Percentiles rank a stretch among this genome's conserved stretches.
These are phyloP conservation scores for Hydrotaea diabolus DNA, from an alignment of 2,888 invertebrate species.

Conservation along the genomic window DNA sequence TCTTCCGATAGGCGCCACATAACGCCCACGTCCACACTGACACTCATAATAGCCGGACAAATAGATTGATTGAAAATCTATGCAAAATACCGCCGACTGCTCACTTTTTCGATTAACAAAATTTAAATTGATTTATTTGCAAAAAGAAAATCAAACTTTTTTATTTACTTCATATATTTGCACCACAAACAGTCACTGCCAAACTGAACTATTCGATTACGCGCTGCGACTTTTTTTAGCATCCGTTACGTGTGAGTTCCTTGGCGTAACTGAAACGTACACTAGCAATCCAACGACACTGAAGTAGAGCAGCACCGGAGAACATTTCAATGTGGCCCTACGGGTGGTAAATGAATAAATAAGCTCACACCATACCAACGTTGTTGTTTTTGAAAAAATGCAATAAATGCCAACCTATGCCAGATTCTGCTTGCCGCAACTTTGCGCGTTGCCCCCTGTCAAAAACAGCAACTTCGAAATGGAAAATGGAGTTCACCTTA, in stretches of 20 bases:
- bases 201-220: slow-evolving; percentile 18
- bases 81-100: too few species aligned
- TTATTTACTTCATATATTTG: neutral
- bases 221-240: slow-evolving; percentile 26
- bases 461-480: neutral
- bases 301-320: neutral
- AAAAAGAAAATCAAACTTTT: too few species aligned
- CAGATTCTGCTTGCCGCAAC: slow-evolving; percentile 65
- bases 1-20: slow-evolving; percentile 81
- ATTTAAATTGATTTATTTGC: too few species aligned
- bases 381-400: slow-evolving; percentile 38
- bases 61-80: neutral
- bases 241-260: slow-evolving; percentile 69
- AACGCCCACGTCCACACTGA: slow-evolving; percentile 81
- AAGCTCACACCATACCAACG: slow-evolving; percentile 14
- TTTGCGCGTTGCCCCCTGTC: neutral
- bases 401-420: slow-evolving; percentile 50
- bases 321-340: slow-evolving; percentile 71
- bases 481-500: neutral
- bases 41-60: slow-evolving; percentile 75
- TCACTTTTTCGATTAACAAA: too few species aligned
- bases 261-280: slow-evolving; percentile 71
- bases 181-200: neutral
- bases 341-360: slow-evolving; percentile 74
- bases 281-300: slow-evolving; percentile 17